phyloP scores from a whole-genome alignment of 2,113 vertebrate species.

The Cathartes aura region DNA sequence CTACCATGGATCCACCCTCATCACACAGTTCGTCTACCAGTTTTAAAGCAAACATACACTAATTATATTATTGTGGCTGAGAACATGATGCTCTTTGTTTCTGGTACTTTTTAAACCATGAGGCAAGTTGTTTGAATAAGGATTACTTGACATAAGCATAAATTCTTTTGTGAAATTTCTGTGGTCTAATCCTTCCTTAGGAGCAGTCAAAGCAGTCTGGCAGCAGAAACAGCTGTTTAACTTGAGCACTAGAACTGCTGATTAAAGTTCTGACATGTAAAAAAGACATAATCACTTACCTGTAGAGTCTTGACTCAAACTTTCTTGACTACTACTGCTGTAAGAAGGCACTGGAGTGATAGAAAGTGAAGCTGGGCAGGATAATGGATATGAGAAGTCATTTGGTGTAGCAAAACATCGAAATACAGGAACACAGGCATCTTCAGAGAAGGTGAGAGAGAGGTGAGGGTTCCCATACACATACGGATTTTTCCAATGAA shows the following conservation, averaged over 20 bases:
- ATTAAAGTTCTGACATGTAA: neutral
- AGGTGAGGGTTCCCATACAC: slow-evolving; percentile 60
- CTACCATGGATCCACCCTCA: neutral
- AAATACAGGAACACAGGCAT: slow-evolving; percentile 71
- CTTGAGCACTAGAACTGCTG: neutral
- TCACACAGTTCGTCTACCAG: neutral
- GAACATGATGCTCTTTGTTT: neutral
- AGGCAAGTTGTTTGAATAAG: neutral
- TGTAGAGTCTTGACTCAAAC: slow-evolving; percentile 83
- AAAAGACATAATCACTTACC: slow-evolving; percentile 69
- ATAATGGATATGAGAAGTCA: slow-evolving; percentile 81
- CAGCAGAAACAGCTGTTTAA: neutral
- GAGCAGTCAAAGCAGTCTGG: neutral
- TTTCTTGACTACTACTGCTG: slow-evolving; percentile 88
- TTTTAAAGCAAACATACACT: neutral
- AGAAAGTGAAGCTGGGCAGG: slow-evolving; percentile 89
- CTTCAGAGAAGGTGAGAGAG: slow-evolving; percentile 64
- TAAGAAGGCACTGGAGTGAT: slow-evolving; percentile 87
- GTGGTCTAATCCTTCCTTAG: neutral
- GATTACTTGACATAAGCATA: neutral
- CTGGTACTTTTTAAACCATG: neutral
- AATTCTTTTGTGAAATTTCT: neutral
- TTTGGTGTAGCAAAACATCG: slow-evolving; percentile 58
- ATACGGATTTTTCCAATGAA: slow-evolving; percentile 84
- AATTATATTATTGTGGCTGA: neutral